Percentiles rank a stretch among this genome's conserved stretches.
phyloP scores from a whole-genome alignment of 2,888 invertebrate genomes.

The Galeopsomyia nigrocyanea region DNA sequence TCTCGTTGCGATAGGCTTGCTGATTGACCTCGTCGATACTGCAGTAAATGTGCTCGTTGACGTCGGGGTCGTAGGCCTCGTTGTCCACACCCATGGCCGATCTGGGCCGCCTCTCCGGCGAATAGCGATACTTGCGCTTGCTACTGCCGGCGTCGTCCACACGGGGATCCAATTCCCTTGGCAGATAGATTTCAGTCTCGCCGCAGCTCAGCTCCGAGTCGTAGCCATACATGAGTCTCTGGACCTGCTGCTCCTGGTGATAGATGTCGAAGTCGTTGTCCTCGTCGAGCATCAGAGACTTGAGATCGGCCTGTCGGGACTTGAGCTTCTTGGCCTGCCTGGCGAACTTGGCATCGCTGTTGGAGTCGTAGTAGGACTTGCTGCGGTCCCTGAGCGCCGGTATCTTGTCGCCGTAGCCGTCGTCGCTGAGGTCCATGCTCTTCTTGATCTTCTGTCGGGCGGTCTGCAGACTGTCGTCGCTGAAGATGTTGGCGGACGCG shows the following conservation, averaged over 20 bases:
- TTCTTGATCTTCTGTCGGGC: conserved; percentile 65
- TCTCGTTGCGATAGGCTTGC: conserved; percentile 58
- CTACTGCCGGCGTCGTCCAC: conserved; percentile 42
- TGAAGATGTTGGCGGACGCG: conserved; percentile 65
- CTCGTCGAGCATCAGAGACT: conserved; percentile 9
- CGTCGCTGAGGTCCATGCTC: conserved; percentile 63
- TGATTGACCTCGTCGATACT: conserved; percentile 74
- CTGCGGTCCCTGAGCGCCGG: conserved; percentile 64
- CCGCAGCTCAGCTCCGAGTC: conserved; percentile 71
- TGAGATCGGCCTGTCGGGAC: conserved; percentile 41
- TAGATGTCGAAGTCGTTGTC: conserved; percentile 26
- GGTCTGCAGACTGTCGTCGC: conserved; percentile 66
- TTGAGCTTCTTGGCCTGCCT: conserved; percentile 49
- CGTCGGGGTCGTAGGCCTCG: conserved; percentile 51
- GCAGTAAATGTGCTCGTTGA: conserved; percentile 64
- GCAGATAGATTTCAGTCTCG: conserved; percentile 71
- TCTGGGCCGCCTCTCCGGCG: conserved; percentile 52
- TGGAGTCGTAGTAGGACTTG: conserved; percentile 65
- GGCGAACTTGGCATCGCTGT: conserved; percentile 57
- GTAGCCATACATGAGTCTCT: conserved; percentile 70
- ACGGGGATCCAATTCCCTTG: conserved; percentile 47
- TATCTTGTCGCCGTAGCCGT: conserved; percentile 65
- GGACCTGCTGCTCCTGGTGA: not conserved
- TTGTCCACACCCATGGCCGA: conserved; percentile 44
- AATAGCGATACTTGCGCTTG: conserved; percentile 56